These are phyloP conservation scores for Chionoecetes opilio DNA, from an alignment of 1,140 invertebrate species.

Conservation along the genomic window DNA sequence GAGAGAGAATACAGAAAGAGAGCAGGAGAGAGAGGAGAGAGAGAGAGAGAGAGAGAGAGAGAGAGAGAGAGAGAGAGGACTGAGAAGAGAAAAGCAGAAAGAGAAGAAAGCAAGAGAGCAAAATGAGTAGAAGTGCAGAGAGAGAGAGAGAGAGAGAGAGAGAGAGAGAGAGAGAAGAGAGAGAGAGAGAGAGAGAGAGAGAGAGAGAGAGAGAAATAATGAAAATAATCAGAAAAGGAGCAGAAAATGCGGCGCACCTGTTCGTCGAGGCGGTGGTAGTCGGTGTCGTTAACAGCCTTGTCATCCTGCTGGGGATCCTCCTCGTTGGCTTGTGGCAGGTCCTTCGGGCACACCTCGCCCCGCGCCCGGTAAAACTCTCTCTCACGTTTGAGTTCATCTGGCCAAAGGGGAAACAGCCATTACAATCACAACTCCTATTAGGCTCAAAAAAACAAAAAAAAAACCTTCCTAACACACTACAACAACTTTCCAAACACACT, in stretches of 20 bases:
- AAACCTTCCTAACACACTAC: no score
- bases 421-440: no score
- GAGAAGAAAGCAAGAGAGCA: no score
- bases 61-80: no score
- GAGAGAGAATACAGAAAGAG: neutral
- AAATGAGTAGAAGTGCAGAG: no score
- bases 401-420: slow-evolving; percentile 80
- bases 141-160: no score
- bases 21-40: neutral
- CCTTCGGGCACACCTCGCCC: slow-evolving; percentile 94
- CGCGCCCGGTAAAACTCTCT: slow-evolving; percentile 93
- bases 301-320: slow-evolving; percentile 82
- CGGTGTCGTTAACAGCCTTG: slow-evolving; percentile 87
- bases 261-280: slow-evolving; percentile 97
- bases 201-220: neutral
- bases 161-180: no score
- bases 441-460: no score
- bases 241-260: slow-evolving; percentile 90
- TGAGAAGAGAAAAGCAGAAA: no score
- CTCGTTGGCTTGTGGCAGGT: slow-evolving; percentile 87
- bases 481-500: no score
- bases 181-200: no score
- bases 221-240: neutral
- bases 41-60: no score
- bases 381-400: slow-evolving; percentile 94